Conservation (phyloP, 30 jellyfish, hydroid and myxozoan species). For the Cassiopea andromeda region DNA sequence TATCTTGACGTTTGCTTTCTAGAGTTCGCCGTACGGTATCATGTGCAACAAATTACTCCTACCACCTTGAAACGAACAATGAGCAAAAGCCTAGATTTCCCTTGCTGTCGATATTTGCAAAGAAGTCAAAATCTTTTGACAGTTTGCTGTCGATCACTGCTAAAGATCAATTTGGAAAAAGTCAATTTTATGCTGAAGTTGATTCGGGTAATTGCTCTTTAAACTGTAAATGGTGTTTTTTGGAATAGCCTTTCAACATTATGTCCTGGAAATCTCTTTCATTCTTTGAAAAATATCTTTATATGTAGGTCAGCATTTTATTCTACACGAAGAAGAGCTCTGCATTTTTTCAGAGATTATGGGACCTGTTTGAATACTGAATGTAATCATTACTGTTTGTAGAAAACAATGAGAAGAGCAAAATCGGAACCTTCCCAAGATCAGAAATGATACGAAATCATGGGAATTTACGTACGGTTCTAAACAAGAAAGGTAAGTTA, state of each 20-base stretch:
- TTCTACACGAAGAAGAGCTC: too few species aligned
- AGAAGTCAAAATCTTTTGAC: conserved; percentile 70
- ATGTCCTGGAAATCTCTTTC: too few species aligned
- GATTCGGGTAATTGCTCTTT: neutral
- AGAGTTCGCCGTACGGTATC: conserved; percentile 18
- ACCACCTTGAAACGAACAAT: conserved; percentile 35
- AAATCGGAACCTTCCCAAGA: conserved; percentile 46
- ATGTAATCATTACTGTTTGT: neutral
- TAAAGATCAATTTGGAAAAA: conserved; percentile 41
- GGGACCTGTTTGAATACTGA: too few species aligned
- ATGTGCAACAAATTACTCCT: conserved; percentile 45
- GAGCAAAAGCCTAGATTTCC: conserved; percentile 27
- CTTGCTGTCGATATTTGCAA: conserved; percentile 43
- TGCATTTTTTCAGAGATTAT: too few species aligned
- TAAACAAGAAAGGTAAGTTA: conserved; percentile 35
- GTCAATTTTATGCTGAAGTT: conserved; percentile 52
- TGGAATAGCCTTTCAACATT: too few species aligned
- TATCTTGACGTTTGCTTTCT: neutral
- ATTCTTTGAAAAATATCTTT: too few species aligned
- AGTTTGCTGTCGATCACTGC: conserved; percentile 7
- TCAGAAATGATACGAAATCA: conserved; percentile 26
- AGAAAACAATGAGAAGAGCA: neutral
- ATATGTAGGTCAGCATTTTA: too few species aligned
- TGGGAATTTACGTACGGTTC: conserved; percentile 17
- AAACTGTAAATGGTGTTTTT: too few species aligned